A percentile compares a stretch with the other conserved stretches of the same genome.
Conservation (phyloP, 2,797 vertebrate species). For the Pteronotus mesoamericanus region DNA sequence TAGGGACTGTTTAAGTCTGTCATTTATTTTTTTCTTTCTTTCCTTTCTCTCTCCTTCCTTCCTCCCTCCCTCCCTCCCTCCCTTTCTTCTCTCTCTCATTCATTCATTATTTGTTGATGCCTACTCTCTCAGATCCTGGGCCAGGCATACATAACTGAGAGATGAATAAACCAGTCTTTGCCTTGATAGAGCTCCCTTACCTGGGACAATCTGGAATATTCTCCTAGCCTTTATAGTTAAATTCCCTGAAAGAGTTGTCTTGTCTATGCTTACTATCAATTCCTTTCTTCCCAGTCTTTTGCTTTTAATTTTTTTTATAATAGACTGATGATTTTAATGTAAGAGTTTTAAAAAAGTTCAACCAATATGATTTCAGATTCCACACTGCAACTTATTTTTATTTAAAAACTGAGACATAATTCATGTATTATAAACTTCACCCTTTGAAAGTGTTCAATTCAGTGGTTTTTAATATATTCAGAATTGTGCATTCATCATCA, state of each 20-base stretch:
- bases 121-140: not conserved
- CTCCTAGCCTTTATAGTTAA: not conserved
- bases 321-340: slow-evolving; percentile 5
- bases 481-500: not conserved
- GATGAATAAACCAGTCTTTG: not conserved
- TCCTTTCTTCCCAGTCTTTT: not conserved
- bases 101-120: not conserved
- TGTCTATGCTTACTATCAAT: not conserved
- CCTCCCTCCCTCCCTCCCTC: too few species aligned
- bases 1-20: not conserved
- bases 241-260: not conserved
- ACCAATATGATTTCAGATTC: not conserved
- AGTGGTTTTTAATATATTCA: slow-evolving; percentile 27
- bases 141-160: not conserved
- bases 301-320: not conserved
- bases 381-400: slow-evolving; percentile 7
- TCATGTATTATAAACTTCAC: not conserved
- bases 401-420: slow-evolving; percentile 22
- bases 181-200: not conserved
- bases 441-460: not conserved
- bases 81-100: not conserved
- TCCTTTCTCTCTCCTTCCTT: not conserved
- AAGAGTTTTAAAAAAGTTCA: not conserved
- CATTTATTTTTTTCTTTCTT: not conserved
- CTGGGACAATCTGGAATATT: not conserved